Evolutionary conservation across 2,888 invertebrate genomes (phyloP), one percentile per base, ranked within the genome.

Genomic region (Barypeithes pellucidus): DNA sequence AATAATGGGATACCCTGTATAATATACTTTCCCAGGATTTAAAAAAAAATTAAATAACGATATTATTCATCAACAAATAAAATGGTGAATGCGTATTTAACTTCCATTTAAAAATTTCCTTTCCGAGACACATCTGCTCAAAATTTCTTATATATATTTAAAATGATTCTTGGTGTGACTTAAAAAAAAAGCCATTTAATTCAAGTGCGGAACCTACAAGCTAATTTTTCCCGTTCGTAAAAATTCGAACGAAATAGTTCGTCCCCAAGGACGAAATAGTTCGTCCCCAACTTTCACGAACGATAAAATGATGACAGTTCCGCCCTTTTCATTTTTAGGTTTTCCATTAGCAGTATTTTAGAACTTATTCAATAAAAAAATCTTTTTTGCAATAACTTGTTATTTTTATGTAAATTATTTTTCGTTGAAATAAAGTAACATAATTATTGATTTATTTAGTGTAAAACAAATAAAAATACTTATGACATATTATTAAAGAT

Each of bases 391-490:
- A 29, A 41, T 47, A 68, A 24, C 22, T 60, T 68, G 52, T 62
- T 69, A 41, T 52, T 61, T 69, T 62, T 62, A 33, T 61, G 59
- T 60, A 61, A 54, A 54, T 62, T 63, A 52, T 60, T 39, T 43
- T 61, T 12, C 43, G 41, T 52, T 69, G n/a, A 66, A n/a, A 16
- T 39, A 66, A 36, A 66, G 20, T 39, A 54, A 39, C 36, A 54
- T 18, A 20, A n/a, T n/a, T n/a, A 41, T 66, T 52, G 24, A 52
- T 54, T 66, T 36, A 54, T 70, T 70, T 65, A 70, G 72, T 60
- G 47, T 67, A 67, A 54, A 72, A 67, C 72, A 72, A 72, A 72
- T 66, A 41, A 61, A 72, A 72, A 67, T 71, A 71, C 71, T 71
- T 71, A 66, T 66, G 66, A 71, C 65, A 70, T 70, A 50, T 70